Percentiles rank a stretch among this genome's conserved stretches.
These are phyloP conservation scores for Loripinus fragilis DNA, from an alignment of 2,888 invertebrate genomes.

Conservation along the genomic window DNA sequence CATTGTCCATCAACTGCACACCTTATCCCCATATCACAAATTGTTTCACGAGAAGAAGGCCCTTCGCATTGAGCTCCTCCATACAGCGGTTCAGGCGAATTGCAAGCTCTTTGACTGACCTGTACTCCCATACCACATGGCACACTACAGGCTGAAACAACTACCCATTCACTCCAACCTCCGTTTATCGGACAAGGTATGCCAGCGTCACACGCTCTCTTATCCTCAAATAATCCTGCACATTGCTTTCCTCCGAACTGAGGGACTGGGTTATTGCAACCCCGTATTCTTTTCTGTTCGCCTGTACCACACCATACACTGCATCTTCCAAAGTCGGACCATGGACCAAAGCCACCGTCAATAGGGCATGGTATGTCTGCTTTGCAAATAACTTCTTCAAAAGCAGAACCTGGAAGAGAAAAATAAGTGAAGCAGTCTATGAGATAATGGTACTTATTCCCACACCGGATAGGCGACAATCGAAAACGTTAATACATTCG, in stretches of 20 bases:
- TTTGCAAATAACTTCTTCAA: slow-evolving; percentile 26
- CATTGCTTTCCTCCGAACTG: slow-evolving; percentile 51
- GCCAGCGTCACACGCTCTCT: slow-evolving; percentile 38
- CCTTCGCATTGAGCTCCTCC: slow-evolving; percentile 36
- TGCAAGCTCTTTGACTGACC: slow-evolving; percentile 24
- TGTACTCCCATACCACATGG: slow-evolving; percentile 28
- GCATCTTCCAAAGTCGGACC: slow-evolving; percentile 27
- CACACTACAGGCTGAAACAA: slow-evolving; percentile 14
- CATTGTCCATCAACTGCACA: slow-evolving; percentile 44
- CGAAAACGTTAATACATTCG: too few species aligned
- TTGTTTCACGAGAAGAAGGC: not conserved
- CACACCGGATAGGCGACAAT: too few species aligned
- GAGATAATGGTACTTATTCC: too few species aligned
- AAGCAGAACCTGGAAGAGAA: slow-evolving; percentile 20
- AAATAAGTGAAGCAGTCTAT: too few species aligned
- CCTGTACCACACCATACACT: slow-evolving; percentile 32
- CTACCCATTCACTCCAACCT: slow-evolving; percentile 43
- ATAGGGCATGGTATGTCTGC: slow-evolving; percentile 22
- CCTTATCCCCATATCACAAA: slow-evolving; percentile 21
- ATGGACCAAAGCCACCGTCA: slow-evolving; percentile 31
- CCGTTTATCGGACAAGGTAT: slow-evolving; percentile 52
- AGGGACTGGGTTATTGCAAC: slow-evolving; percentile 52
- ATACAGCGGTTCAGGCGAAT: slow-evolving; percentile 24
- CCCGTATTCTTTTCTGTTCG: slow-evolving; percentile 25
- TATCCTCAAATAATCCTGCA: slow-evolving; percentile 34